These are phyloP conservation scores for Potamilus streckersoni DNA, from an alignment of 1,140 invertebrate species.

Conservation along the genomic window DNA sequence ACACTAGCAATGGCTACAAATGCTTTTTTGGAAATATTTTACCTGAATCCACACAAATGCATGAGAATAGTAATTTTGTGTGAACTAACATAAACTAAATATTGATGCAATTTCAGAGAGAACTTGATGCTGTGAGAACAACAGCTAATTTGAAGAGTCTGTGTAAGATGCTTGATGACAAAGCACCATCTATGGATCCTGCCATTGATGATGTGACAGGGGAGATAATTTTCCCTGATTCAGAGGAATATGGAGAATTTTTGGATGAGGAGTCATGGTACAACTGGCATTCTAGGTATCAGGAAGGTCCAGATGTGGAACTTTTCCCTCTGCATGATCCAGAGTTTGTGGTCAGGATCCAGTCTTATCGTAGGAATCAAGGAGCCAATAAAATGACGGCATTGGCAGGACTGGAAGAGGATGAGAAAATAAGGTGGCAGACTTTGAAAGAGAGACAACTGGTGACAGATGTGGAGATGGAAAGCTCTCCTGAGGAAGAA, in stretches of 20 bases:
- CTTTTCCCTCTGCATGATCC: slow-evolving; percentile 15
- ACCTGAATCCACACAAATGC: too few relatives aligned
- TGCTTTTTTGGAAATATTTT: too few relatives aligned
- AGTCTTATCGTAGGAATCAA: slow-evolving; percentile 18
- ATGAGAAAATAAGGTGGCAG: slow-evolving; percentile 17
- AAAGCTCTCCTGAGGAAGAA: too few relatives aligned
- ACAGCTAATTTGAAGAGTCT: slow-evolving; percentile 40
- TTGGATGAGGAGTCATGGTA: slow-evolving; percentile 64
- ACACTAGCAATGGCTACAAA: too few relatives aligned
- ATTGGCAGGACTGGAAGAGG: slow-evolving; percentile 16
- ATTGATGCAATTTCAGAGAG: slow-evolving; percentile 33
- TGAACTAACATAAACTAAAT: background rate
- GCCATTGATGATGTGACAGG: slow-evolving; percentile 44
- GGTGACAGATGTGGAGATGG: too few relatives aligned
- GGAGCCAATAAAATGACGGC: background rate
- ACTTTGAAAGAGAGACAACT: slow-evolving; percentile 11
- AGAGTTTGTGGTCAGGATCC: slow-evolving; percentile 19
- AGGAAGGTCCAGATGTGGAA: slow-evolving; percentile 26
- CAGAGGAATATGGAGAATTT: slow-evolving; percentile 58
- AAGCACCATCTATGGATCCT: slow-evolving; percentile 29
- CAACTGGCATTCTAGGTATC: slow-evolving; percentile 53
- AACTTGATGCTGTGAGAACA: slow-evolving; percentile 27
- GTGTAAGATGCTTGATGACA: slow-evolving; percentile 37
- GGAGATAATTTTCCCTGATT: slow-evolving; percentile 49
- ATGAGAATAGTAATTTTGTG: background rate